Percentiles rank a stretch among this genome's conserved stretches.
These are phyloP conservation scores for Apogon hyalosoma DNA, from an alignment of 2,797 vertebrate genomes.

Conservation along the genomic window DNA sequence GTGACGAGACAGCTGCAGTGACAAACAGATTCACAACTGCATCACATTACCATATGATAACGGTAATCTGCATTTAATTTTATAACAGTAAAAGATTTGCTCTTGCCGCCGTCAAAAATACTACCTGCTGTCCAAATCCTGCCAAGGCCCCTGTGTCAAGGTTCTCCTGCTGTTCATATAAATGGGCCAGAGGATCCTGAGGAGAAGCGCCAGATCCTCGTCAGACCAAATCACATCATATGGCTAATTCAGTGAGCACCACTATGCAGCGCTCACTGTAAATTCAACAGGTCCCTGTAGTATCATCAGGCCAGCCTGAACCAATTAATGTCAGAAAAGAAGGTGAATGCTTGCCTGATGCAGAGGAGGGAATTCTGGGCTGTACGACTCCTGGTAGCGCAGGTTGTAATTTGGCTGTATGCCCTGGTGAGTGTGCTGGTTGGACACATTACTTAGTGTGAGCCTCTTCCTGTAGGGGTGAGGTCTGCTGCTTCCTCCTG, in stretches of 20 bases:
- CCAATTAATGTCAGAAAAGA: neutral
- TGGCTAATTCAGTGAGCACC: neutral
- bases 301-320: neutral
- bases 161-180: conserved; percentile 83
- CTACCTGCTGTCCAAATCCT: conserved; percentile 82
- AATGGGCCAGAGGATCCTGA: conserved; percentile 78
- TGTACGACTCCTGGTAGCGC: conserved; percentile 84
- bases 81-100: neutral
- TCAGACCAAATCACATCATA: conserved; percentile 34
- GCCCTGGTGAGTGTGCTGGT: conserved; percentile 72
- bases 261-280: neutral
- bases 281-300: conserved; percentile 3
- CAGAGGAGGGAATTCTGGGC: conserved; percentile 84
- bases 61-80: neutral
- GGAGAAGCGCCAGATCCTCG: conserved; percentile 44
- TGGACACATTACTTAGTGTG: conserved; percentile 80
- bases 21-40: conserved; percentile 2
- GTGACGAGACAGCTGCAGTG: conserved; percentile 67
- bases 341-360: conserved; percentile 69
- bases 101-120: neutral
- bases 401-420: conserved; percentile 80
- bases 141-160: conserved; percentile 69
- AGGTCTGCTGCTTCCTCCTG: conserved; percentile 81
- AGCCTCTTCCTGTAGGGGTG: conserved; percentile 86
- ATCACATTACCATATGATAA: neutral